Base-by-base conservation (phyloP, 1,140 invertebrate species). In the Eufriesea mexicana region DNA sequence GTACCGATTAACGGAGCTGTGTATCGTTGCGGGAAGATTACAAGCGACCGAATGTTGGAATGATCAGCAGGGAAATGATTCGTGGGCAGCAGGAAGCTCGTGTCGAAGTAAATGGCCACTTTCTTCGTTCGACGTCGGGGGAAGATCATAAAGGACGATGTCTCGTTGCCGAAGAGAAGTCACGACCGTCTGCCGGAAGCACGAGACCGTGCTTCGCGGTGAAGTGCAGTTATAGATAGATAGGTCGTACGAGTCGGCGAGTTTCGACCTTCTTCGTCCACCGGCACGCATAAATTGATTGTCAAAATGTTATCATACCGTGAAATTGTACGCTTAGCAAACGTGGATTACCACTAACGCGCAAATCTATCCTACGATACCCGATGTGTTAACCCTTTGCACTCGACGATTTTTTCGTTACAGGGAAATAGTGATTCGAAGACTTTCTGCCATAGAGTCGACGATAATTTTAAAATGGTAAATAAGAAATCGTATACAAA, bases 141-240 rank as follows among this genome's bases (percentile, higher is more conserved):
- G 51, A 57, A 70, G 28, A 57, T 78, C 67, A 78, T 55, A 68
- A 68, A 67, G 75, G 35, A 75, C 45, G 57, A 49, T 45, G 25
- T 25, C 9, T 25, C 25, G 45, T n/a, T 23, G 25, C 6, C 10
- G 18, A 16, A 75, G n/a, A 35, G 7, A 20, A 49, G 75, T 67
- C 75, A 67, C 75, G 62, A 77, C n/a, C 74, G 8, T 16, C 28
- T 62, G 61, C 61, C 61, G 61, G 61, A 62, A 62, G 61, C 61
- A 42, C 14, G 59, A 14, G 25, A 18, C 6, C 62, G 20, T 64
- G 18, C 18, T 42, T 42, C 35, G 28, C 20, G 62, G 18, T 10
- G 5, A 42, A 42, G 62, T 12, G 12, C 12, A 12, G 62, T 12
- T 42, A 8, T 20, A 12, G 35, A 64, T 42, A 42, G 62, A 23